phyloP scores from a whole-genome alignment of 2,797 vertebrate species.

The Fistularia tabacaria region DNA sequence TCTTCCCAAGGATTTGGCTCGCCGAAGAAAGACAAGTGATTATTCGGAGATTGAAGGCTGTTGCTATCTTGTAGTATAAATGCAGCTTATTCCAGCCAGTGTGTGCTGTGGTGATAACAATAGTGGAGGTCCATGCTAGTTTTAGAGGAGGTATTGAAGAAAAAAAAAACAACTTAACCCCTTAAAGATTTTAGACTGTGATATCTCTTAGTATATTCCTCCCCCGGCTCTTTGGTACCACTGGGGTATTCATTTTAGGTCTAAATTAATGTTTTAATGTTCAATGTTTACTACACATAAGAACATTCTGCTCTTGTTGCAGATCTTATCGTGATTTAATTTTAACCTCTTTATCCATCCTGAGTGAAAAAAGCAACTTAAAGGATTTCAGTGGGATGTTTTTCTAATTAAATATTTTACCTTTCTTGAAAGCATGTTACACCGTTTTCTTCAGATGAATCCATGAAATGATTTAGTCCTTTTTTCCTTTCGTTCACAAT shows the following conservation, averaged over 20 bases:
- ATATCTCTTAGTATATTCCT: slow-evolving; percentile 1
- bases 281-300: neutral
- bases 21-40: slow-evolving; percentile 16
- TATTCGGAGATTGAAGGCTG: slow-evolving; percentile 25
- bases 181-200: slow-evolving; percentile 8
- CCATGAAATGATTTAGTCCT: too few relatives aligned
- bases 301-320: too few relatives aligned
- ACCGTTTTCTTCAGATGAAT: too few relatives aligned
- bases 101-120: slow-evolving; percentile 17
- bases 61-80: slow-evolving; percentile 9
- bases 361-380: too few relatives aligned
- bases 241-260: neutral
- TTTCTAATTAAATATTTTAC: too few relatives aligned
- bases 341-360: too few relatives aligned
- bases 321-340: too few relatives aligned
- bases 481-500: too few relatives aligned
- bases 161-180: neutral
- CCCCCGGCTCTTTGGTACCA: neutral
- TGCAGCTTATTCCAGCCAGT: slow-evolving; percentile 6
- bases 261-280: neutral
- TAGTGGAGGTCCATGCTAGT: neutral
- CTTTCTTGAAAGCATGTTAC: too few relatives aligned
- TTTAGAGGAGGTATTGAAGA: slow-evolving; percentile 2
- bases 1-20: slow-evolving; percentile 1
- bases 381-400: too few relatives aligned